Conservation (phyloP, 2,888 invertebrate genomes). For the Trilocha varians region DNA sequence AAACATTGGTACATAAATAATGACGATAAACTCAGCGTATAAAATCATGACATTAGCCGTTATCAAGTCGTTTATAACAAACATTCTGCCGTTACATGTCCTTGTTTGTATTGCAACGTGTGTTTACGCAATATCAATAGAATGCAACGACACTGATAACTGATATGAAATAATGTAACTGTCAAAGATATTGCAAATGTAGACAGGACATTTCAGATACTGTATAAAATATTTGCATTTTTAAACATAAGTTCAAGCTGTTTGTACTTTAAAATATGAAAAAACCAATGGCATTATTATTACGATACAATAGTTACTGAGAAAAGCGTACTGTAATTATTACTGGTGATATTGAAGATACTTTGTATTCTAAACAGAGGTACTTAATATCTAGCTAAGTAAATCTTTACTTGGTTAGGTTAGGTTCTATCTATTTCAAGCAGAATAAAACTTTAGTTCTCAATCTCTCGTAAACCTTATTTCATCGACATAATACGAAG, state of each 20-base stretch:
- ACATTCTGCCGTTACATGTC: not conserved
- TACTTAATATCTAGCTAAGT: too few relatives aligned
- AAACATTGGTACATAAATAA: not conserved
- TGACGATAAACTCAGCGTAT: not conserved
- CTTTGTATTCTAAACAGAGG: too few relatives aligned
- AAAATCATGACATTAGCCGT: not conserved
- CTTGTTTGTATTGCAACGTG: not conserved
- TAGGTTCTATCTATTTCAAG: not conserved
- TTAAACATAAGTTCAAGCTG: too few relatives aligned
- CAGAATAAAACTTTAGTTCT: not conserved
- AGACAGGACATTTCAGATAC: too few relatives aligned
- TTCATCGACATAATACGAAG: not conserved
- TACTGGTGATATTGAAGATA: too few relatives aligned
- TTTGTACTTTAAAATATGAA: too few relatives aligned
- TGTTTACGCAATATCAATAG: not conserved
- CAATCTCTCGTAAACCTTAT: not conserved
- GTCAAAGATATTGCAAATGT: too few relatives aligned
- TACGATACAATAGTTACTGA: too few relatives aligned
- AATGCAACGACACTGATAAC: slow-evolving; percentile 7
- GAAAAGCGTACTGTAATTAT: too few relatives aligned
- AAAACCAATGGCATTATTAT: too few relatives aligned
- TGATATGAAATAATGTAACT: slow-evolving; percentile 13
- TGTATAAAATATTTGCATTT: too few relatives aligned
- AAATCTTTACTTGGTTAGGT: too few relatives aligned
- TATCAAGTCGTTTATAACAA: not conserved